Evolutionary conservation across 2,888 invertebrate species (phyloP).

Genomic region (Trichopria drosophilae): DNA sequence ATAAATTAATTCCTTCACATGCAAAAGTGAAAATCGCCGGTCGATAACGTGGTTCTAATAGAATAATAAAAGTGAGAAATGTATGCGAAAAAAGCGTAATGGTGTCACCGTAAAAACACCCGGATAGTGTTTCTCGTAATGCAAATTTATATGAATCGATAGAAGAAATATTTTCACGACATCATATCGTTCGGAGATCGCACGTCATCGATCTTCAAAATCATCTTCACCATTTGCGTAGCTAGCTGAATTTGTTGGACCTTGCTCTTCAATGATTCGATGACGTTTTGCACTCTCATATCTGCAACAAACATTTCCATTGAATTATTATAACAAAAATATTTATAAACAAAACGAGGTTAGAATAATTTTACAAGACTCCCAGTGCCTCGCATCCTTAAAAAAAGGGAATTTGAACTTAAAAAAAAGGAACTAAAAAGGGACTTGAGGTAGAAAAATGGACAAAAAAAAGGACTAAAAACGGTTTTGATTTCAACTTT

Average conservation of each 20-base stretch:
- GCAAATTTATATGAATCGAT: conserved; percentile 8
- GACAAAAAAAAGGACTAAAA: no score
- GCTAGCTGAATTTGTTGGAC: conserved; percentile 96
- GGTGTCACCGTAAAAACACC: conserved; percentile 2
- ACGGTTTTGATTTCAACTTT: no score
- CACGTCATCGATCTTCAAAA: conserved; percentile 98
- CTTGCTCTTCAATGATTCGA: conserved; percentile 96
- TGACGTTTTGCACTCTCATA: conserved; percentile 93
- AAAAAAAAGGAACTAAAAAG: neutral
- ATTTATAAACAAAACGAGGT: neutral
- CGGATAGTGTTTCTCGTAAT: neutral
- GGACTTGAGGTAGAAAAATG: no score
- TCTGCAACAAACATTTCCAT: conserved; percentile 62
- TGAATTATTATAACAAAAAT: conserved; percentile 10
- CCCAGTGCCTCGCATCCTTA: no score
- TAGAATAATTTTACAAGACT: neutral
- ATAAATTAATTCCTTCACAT: no score
- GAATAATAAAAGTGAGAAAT: conserved; percentile 1
- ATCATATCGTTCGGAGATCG: conserved; percentile 63
- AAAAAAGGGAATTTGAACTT: conserved; percentile 6
- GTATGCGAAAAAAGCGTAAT: neutral
- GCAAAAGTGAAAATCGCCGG: no score
- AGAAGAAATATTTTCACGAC: conserved; percentile 29
- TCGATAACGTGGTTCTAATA: neutral
- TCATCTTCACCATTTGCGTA: conserved; percentile 98